These are phyloP conservation scores for Tortrix viridana DNA, from an alignment of 2,888 invertebrate species.

Conservation along the genomic window DNA sequence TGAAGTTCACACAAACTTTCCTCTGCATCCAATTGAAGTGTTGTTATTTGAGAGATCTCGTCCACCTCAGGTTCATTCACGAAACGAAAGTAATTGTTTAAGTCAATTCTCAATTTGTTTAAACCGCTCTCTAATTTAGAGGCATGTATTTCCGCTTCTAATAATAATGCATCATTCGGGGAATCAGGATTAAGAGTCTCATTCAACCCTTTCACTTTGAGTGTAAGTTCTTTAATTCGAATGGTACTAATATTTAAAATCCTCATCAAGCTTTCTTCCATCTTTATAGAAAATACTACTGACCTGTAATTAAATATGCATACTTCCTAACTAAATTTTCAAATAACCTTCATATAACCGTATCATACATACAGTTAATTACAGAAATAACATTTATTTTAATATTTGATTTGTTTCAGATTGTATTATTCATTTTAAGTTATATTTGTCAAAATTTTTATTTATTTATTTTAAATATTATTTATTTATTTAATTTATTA, in stretches of 20 bases:
- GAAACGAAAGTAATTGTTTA: not conserved
- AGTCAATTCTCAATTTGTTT: not conserved
- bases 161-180: not conserved
- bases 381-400: no score
- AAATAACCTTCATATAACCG: no score
- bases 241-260: not conserved
- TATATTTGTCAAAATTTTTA: no score
- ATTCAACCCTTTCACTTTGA: not conserved
- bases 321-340: no score
- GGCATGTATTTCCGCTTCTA: not conserved
- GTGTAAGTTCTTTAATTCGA: not conserved
- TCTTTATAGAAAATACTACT: not conserved
- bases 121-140: not conserved
- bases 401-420: no score
- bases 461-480: no score
- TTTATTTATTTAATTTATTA: no score
- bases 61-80: not conserved
- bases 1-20: not conserved
- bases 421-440: no score
- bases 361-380: no score
- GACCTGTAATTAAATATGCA: no score
- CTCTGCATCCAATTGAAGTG: not conserved
- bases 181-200: not conserved
- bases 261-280: not conserved
- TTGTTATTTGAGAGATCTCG: no score